phyloP scores from a whole-genome alignment of 1,140 invertebrate genomes.

The Drosophila ambigua region DNA sequence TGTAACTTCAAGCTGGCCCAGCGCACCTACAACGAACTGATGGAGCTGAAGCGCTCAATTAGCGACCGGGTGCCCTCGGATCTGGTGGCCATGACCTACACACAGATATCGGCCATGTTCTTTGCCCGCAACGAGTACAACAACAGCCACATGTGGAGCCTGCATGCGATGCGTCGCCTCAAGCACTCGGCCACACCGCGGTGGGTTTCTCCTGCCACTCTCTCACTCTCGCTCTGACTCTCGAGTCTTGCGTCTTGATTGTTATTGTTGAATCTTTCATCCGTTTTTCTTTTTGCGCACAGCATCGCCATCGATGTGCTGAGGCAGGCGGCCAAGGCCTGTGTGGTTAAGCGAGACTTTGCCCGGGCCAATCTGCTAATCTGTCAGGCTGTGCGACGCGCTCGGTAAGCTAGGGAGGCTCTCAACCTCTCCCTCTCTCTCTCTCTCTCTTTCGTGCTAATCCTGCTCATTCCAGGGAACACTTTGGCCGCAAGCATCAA shows the following conservation, averaged over 20 bases:
- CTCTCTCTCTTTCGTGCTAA: slow-evolving; percentile 1
- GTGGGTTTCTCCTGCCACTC: slow-evolving; percentile 66
- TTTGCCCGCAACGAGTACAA: slow-evolving; percentile 93
- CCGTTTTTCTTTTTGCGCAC: slow-evolving; percentile 12
- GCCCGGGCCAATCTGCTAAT: slow-evolving; percentile 91
- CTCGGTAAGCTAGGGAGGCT: slow-evolving; percentile 85
- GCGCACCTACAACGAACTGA: slow-evolving; percentile 52
- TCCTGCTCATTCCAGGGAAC: slow-evolving; percentile 44
- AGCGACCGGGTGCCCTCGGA: slow-evolving; percentile 60
- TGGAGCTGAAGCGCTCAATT: slow-evolving; percentile 35
- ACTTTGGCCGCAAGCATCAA: slow-evolving; percentile 89
- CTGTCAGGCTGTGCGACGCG: slow-evolving; percentile 90
- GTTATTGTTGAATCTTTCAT: slow-evolving; percentile 1
- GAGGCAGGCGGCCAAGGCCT: slow-evolving; percentile 92
- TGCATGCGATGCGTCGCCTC: slow-evolving; percentile 88
- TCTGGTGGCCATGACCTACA: slow-evolving; percentile 88
- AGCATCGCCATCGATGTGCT: slow-evolving; percentile 91
- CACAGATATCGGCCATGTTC: slow-evolving; percentile 91
- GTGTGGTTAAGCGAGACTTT: slow-evolving; percentile 94
- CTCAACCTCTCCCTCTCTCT: not conserved
- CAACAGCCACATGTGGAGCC: slow-evolving; percentile 89
- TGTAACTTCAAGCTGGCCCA: slow-evolving; percentile 88
- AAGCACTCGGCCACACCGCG: slow-evolving; percentile 86
- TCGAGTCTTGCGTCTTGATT: not conserved
- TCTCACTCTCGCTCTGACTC: not conserved